These are phyloP conservation scores for Plecturocebus donacophilus DNA, from an alignment of 2,113 vertebrate species.

Conservation along the genomic window DNA sequence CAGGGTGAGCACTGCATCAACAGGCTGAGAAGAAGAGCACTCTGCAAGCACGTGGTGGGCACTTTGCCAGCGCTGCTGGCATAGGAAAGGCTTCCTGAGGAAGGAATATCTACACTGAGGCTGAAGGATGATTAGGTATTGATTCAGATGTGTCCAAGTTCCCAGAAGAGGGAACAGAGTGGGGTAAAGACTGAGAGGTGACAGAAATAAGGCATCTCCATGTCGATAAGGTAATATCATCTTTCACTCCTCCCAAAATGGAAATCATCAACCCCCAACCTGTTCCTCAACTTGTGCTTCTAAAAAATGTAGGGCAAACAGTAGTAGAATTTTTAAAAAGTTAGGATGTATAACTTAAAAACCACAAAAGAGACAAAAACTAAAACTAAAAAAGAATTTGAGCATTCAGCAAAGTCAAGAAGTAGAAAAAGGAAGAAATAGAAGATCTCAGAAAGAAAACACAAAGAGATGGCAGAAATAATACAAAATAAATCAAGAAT, in stretches of 20 bases:
- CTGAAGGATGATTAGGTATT: not conserved
- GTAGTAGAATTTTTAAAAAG: not conserved
- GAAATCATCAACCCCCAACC: not conserved
- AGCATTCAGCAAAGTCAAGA: not conserved
- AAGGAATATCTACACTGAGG: not conserved
- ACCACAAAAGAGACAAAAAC: not conserved
- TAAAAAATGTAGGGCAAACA: not conserved
- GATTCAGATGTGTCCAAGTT: not conserved
- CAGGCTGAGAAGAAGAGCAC: too few relatives aligned
- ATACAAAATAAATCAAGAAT: not conserved
- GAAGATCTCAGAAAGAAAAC: not conserved
- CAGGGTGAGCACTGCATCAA: too few relatives aligned
- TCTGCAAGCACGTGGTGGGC: accelerated
- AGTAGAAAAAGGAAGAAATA: not conserved
- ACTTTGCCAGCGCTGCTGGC: not conserved
- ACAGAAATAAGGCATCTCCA: not conserved
- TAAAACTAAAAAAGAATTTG: not conserved
- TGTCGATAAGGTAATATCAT: not conserved
- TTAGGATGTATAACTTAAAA: not conserved
- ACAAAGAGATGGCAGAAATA: not conserved
- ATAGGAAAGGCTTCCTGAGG: not conserved
- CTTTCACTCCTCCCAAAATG: not conserved
- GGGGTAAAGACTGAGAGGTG: not conserved
- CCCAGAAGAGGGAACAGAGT: not conserved
- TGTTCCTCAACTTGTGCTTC: not conserved